Evolutionary conservation across 2,113 vertebrate genomes (phyloP).

Genomic region (Oryzias celebensis): DNA sequence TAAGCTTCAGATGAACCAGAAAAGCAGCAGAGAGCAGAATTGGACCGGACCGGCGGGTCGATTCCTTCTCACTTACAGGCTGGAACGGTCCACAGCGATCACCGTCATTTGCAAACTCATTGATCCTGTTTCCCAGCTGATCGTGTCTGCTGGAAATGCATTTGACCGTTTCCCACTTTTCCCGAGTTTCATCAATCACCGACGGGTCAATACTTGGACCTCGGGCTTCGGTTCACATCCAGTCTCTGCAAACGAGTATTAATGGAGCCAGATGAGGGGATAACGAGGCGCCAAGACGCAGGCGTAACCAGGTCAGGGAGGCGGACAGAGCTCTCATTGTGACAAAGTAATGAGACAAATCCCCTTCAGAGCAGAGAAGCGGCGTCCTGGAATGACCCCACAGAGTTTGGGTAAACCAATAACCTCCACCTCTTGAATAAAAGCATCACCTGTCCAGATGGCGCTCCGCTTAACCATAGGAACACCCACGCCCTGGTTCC

Average conservation of each 20-base stretch:
- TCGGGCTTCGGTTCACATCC: slow-evolving; percentile 10
- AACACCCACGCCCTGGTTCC: slow-evolving; percentile 2
- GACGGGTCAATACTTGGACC: slow-evolving; percentile 44
- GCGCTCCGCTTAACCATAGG: slow-evolving; percentile 5
- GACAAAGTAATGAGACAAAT: slow-evolving; percentile 2
- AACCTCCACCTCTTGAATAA: slow-evolving; percentile 36
- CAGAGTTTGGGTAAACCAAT: slow-evolving; percentile 32
- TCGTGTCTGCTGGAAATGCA: slow-evolving; percentile 33
- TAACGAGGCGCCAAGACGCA: slow-evolving; percentile 60
- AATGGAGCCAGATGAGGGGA: slow-evolving; percentile 52
- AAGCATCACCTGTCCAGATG: slow-evolving; percentile 50
- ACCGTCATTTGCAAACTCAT: slow-evolving; percentile 30
- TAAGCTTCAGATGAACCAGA: slow-evolving; percentile 1
- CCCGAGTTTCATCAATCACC: slow-evolving; percentile 15
- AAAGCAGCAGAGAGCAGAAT: slow-evolving; percentile 7
- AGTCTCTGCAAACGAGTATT: slow-evolving; percentile 58
- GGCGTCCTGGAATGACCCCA: slow-evolving; percentile 19
- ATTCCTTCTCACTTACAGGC: background rate
- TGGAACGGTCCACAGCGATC: slow-evolving; percentile 5
- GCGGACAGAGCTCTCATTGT: slow-evolving; percentile 25
- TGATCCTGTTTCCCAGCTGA: slow-evolving; percentile 25
- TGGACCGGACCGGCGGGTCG: too few relatives aligned
- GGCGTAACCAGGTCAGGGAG: slow-evolving; percentile 22
- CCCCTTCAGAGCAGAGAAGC: background rate
- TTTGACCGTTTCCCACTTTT: slow-evolving; percentile 25